Conservation (phyloP, 2,888 invertebrate species). For the Ashinkailepas kermadecensis region DNA sequence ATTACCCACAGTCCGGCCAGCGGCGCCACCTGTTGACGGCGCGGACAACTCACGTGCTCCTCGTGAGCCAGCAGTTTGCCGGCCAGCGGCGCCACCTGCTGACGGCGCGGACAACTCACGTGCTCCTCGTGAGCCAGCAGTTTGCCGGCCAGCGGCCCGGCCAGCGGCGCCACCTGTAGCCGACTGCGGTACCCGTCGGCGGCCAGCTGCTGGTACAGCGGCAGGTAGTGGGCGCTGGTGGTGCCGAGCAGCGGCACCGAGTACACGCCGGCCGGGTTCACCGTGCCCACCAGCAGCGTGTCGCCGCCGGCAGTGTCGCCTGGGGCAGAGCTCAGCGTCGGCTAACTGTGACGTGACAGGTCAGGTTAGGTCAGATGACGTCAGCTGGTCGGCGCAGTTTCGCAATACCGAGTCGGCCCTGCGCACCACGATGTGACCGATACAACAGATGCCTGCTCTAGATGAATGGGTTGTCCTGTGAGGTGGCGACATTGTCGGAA, state of each 20-base stretch:
- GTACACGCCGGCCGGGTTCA: conserved; percentile 31
- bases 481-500: no score
- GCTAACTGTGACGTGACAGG: background rate
- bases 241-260: conserved; percentile 29
- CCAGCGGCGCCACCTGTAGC: conserved; percentile 37
- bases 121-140: conserved; percentile 50
- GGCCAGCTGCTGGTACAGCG: conserved; percentile 35
- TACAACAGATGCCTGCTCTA: no score
- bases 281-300: conserved; percentile 28
- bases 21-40: no score
- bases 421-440: no score
- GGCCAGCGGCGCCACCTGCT: no score
- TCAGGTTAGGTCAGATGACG: no score
- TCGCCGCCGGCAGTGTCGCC: background rate
- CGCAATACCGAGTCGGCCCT: no score
- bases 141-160: conserved; percentile 31
- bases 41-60: conserved; percentile 38
- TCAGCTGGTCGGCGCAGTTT: no score
- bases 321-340: background rate
- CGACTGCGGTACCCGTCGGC: conserved; percentile 29
- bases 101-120: background rate
- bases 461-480: no score
- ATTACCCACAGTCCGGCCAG: no score
- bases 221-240: conserved; percentile 24
- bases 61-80: conserved; percentile 49